These are phyloP conservation scores for Gymnosoma rotundatum DNA, from an alignment of 2,888 invertebrate species.

Conservation along the genomic window DNA sequence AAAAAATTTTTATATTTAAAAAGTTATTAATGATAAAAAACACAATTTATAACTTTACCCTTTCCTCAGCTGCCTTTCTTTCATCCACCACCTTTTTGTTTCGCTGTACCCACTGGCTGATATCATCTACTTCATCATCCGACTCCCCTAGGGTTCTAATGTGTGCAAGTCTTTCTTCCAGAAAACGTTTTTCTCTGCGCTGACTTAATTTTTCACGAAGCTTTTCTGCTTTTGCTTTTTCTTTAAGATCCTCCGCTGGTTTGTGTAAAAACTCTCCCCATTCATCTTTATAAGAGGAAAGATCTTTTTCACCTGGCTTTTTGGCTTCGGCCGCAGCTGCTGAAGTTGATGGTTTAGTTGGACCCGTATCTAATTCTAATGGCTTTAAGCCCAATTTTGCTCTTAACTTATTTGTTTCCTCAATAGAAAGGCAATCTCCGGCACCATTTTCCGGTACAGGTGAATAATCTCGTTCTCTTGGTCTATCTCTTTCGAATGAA, in stretches of 20 bases:
- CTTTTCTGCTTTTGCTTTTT: conserved; percentile 90
- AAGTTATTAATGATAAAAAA: not conserved
- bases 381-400: conserved; percentile 97
- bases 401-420: conserved; percentile 93
- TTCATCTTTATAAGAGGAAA: conserved; percentile 80
- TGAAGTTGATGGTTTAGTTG: conserved; percentile 72
- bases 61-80: conserved; percentile 91
- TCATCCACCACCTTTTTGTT: conserved; percentile 89
- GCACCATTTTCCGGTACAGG: conserved; percentile 82
- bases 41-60: conserved; percentile 76
- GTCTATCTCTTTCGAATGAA: conserved; percentile 73
- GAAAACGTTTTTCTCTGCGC: conserved; percentile 89
- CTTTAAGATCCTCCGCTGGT: conserved; percentile 89
- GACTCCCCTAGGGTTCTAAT: conserved; percentile 90
- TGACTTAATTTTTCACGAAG: conserved; percentile 90
- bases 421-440: conserved; percentile 87
- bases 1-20: conserved; percentile 3
- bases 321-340: conserved; percentile 62
- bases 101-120: conserved; percentile 91
- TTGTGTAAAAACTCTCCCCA: conserved; percentile 93
- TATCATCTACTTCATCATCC: conserved; percentile 89
- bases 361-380: conserved; percentile 85
- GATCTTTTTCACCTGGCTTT: conserved; percentile 74
- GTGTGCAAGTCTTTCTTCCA: conserved; percentile 86
- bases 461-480: conserved; percentile 73